Evolutionary conservation across 2,888 invertebrate species (phyloP), one percentile per base, ranked within the genome.

Genomic region (Mantis religiosa): DNA sequence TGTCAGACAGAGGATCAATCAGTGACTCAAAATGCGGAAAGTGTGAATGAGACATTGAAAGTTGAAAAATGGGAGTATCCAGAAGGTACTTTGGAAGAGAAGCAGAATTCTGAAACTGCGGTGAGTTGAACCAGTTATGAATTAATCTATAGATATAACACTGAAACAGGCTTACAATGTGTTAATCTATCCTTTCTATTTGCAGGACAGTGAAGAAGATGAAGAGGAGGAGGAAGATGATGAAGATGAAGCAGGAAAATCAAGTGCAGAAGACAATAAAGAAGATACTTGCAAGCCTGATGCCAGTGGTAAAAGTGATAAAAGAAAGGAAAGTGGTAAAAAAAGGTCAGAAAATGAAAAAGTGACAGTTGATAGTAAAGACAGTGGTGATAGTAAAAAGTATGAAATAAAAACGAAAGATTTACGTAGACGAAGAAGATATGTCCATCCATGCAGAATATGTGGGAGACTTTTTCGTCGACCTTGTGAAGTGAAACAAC

Each of bases 1-100:
- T 90, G 90, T 88, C 91, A 91, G 88, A 91, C 91, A 15, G 91
- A 90, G 30, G 88, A 90, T 84, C 81, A 84, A 71, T 14, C 41
- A 41, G 28, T 82, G 28, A 82, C 28, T 28, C 84, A 86, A 28
- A 27, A 34, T 25, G 34, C 28, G 12, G 47, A 20, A 82, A 85
- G 71, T 84, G 89, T 83, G 30, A 71, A 88, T 82, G 83, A 71
- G 28, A 85, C 89, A 71, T 88, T 83, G 27, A 84, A 86, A 81
- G 34, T 89, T 20, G 84, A 85, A 83, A 89, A 89, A 28, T 83
- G 84, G 20, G 89, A 89, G 83, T 89, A 91, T 83, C 85, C 84
- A 47, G 89, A 90, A 88, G 82, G 87, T 71, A 88, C 89, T 83
- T 87, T 30, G 87, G 81, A 87, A 28, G 87, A 20, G 14, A 27